phyloP scores from a whole-genome alignment of 2,113 vertebrate species.

The Thamnophis sirtalis region DNA sequence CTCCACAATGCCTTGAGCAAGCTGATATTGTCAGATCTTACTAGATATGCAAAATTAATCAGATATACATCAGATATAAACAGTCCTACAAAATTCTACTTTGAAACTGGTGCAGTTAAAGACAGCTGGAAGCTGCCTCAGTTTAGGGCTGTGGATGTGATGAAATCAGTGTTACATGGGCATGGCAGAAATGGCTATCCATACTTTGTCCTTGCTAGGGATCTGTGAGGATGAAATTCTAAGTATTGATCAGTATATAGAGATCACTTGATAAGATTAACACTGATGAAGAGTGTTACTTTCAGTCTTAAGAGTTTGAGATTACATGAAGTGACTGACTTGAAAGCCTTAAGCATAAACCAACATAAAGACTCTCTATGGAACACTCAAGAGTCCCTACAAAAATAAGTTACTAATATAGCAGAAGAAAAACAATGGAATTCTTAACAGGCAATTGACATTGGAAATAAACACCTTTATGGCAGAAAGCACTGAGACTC shows the following conservation, averaged over 20 bases:
- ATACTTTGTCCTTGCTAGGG: not conserved
- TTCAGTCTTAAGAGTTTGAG: not conserved
- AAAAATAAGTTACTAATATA: not conserved
- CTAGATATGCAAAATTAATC: not conserved
- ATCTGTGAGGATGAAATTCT: not conserved
- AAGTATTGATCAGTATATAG: not conserved
- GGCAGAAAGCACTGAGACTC: not conserved
- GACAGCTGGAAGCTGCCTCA: not conserved
- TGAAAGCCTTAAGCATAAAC: not conserved
- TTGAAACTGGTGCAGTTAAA: not conserved
- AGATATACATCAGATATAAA: not conserved
- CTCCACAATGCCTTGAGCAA: not conserved
- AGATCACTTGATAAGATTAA: not conserved
- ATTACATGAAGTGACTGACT: not conserved
- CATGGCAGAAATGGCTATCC: not conserved
- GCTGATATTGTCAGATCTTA: not conserved
- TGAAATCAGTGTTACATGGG: not conserved
- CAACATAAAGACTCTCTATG: not conserved
- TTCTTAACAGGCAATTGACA: not conserved
- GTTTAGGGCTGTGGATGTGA: not conserved
- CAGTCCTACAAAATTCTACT: not conserved
- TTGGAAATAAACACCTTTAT: not conserved
- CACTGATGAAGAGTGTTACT: not conserved
- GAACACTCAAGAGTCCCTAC: not conserved
- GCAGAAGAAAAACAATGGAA: not conserved